phyloP scores from a whole-genome alignment of 2,888 invertebrate genomes.

The Nomada goodeniana region DNA sequence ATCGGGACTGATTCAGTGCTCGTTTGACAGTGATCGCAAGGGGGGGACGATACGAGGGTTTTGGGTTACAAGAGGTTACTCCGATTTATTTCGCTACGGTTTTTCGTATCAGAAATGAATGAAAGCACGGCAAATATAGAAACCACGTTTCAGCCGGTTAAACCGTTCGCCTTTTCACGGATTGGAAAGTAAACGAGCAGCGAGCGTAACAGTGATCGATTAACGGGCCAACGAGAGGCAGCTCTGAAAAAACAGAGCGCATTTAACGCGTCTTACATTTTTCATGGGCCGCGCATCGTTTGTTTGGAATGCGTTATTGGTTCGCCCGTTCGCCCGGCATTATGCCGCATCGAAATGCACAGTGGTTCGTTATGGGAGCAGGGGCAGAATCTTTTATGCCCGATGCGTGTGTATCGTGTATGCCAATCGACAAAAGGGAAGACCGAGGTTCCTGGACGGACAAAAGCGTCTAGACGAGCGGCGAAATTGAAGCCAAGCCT shows the following conservation, averaged over 20 bases:
- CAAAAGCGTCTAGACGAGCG: slow-evolving; percentile 65
- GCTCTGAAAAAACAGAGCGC: background rate
- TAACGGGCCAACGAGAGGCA: slow-evolving; percentile 3
- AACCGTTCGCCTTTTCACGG: slow-evolving; percentile 4
- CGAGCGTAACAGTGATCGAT: background rate
- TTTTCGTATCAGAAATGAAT: background rate
- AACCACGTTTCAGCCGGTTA: background rate
- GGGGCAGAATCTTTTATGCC: slow-evolving; percentile 2
- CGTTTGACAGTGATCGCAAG: too few species aligned
- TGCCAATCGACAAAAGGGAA: slow-evolving; percentile 56
- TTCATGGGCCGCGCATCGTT: background rate
- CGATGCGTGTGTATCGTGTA: slow-evolving; percentile 21
- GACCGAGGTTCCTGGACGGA: slow-evolving; percentile 57
- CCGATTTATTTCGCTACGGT: too few species aligned
- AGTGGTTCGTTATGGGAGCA: background rate
- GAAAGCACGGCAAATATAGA: background rate
- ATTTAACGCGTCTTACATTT: background rate
- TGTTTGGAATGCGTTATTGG: background rate
- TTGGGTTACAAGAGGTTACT: too few species aligned
- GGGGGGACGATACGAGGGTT: too few species aligned
- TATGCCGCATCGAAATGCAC: background rate
- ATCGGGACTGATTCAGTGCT: too few species aligned
- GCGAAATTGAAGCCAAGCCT: slow-evolving; percentile 54
- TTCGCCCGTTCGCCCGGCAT: background rate
- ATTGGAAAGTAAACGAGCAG: slow-evolving; percentile 19